Conservation (phyloP, 2,888 invertebrate species). For the Scaptodrosophila latifasciaeformis region DNA sequence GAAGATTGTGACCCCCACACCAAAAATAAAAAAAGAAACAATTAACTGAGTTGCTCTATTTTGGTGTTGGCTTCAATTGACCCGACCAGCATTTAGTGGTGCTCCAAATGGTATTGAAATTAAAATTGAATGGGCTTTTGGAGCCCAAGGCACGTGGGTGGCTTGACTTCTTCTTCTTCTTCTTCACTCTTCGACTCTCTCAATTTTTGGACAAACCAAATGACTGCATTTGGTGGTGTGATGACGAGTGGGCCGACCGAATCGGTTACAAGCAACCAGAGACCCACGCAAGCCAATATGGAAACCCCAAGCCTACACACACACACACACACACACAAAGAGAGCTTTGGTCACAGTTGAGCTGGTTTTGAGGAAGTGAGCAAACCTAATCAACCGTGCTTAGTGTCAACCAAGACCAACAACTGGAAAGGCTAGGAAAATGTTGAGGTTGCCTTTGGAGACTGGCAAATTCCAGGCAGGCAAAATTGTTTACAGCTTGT, state of each 20-base stretch:
- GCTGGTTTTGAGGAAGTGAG: not conserved
- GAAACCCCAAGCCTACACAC: conserved; percentile 14
- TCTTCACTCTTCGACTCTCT: conserved; percentile 23
- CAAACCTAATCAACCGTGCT: conserved; percentile 1
- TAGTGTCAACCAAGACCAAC: not conserved
- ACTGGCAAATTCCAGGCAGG: not conserved
- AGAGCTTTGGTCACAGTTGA: conserved; percentile 2
- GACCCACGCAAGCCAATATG: not conserved
- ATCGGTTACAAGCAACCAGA: not conserved
- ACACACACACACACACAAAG: not conserved
- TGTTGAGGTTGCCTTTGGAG: too few species aligned
- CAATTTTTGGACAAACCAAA: conserved; percentile 59
- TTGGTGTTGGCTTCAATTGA: not conserved
- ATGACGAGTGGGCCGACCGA: conserved; percentile 20
- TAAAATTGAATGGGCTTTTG: not conserved
- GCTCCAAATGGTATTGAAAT: too few species aligned
- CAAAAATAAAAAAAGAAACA: not conserved
- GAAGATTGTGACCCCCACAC: not conserved
- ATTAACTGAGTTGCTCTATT: not conserved
- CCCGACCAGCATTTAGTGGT: too few species aligned
- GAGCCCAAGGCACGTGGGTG: too few species aligned
- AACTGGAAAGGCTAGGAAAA: too few species aligned
- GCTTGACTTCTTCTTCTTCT: too few species aligned
- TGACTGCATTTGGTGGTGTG: conserved; percentile 22
- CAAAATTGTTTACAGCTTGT: conserved; percentile 10